Evolutionary conservation across 2,113 vertebrate species (phyloP).

Genomic region (Centropristis striata): DNA sequence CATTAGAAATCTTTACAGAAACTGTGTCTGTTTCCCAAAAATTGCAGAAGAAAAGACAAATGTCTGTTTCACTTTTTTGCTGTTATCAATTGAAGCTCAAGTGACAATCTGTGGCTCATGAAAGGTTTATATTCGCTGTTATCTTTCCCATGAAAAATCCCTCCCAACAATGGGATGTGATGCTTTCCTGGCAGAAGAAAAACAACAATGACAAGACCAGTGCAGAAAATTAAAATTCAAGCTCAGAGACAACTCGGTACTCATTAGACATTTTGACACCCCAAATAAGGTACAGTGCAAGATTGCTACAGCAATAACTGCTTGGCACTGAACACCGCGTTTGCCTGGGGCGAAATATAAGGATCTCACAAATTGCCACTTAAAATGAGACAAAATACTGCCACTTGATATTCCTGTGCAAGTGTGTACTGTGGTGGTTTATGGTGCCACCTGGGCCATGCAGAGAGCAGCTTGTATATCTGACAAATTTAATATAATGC

Average conservation of each 20-base stretch:
- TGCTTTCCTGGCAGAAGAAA: slow-evolving; percentile 9
- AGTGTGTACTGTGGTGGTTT: slow-evolving; percentile 55
- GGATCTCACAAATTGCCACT: slow-evolving; percentile 68
- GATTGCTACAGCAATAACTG: slow-evolving; percentile 41
- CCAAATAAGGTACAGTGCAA: slow-evolving; percentile 38
- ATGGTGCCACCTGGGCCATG: slow-evolving; percentile 63
- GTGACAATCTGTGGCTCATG: background rate
- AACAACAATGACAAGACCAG: slow-evolving; percentile 33
- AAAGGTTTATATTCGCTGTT: slow-evolving; percentile 7
- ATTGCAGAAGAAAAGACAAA: background rate
- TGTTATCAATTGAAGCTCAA: background rate
- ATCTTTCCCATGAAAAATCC: background rate
- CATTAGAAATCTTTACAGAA: background rate
- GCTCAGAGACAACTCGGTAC: slow-evolving; percentile 31
- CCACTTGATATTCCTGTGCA: slow-evolving; percentile 56
- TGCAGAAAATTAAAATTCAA: slow-evolving; percentile 39
- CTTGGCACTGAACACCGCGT: slow-evolving; percentile 36
- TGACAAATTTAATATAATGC: slow-evolving; percentile 72
- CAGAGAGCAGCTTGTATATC: slow-evolving; percentile 61
- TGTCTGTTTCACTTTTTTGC: background rate
- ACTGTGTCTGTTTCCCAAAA: background rate
- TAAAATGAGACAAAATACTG: slow-evolving; percentile 54
- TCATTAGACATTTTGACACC: slow-evolving; percentile 43
- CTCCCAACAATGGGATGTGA: background rate
- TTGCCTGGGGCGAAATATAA: slow-evolving; percentile 51